phyloP scores from a whole-genome alignment of 2,888 invertebrate species.

The Phyllotreta striolata region DNA sequence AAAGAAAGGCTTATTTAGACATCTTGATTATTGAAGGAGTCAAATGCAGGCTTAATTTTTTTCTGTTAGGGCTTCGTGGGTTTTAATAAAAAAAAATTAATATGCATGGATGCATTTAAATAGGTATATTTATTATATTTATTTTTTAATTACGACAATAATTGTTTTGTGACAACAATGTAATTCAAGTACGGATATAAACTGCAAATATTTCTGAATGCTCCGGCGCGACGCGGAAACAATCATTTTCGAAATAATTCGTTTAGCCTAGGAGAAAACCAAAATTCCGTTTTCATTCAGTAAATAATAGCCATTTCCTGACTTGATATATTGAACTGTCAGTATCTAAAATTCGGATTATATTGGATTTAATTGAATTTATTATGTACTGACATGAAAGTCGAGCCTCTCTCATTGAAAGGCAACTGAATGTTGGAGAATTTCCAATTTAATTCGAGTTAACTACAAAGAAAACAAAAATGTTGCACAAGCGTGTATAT shows the following conservation, averaged over 20 bases:
- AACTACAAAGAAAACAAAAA: constrained; percentile 42
- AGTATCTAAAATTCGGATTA: constrained; percentile 36
- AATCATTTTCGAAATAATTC: constrained; percentile 6
- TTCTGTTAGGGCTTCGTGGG: too few relatives aligned
- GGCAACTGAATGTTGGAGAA: constrained; percentile 38
- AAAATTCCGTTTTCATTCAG: constrained; percentile 7
- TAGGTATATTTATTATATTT: too few relatives aligned
- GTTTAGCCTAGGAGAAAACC: constrained; percentile 15
- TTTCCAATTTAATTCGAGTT: constrained; percentile 44
- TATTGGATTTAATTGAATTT: constrained; percentile 41
- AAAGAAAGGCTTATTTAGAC: constrained; percentile 46
- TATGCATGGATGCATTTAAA: too few relatives aligned
- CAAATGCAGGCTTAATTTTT: constrained; percentile 43
- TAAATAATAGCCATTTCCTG: constrained; percentile 27
- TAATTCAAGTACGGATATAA: too few relatives aligned
- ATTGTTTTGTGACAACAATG: too few relatives aligned
- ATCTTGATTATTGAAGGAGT: constrained; percentile 50
- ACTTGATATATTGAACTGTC: constrained; percentile 35
- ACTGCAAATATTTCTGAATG: too few relatives aligned
- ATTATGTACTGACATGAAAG: constrained; percentile 41
- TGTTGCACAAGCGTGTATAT: constrained; percentile 38
- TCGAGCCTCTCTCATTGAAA: constrained; percentile 36
- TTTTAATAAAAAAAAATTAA: too few relatives aligned
- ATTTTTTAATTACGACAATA: too few relatives aligned
- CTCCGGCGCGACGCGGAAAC: too few relatives aligned